These are phyloP conservation scores for Drosophila borealis DNA, from an alignment of 2,888 invertebrate species.

Conservation along the genomic window DNA sequence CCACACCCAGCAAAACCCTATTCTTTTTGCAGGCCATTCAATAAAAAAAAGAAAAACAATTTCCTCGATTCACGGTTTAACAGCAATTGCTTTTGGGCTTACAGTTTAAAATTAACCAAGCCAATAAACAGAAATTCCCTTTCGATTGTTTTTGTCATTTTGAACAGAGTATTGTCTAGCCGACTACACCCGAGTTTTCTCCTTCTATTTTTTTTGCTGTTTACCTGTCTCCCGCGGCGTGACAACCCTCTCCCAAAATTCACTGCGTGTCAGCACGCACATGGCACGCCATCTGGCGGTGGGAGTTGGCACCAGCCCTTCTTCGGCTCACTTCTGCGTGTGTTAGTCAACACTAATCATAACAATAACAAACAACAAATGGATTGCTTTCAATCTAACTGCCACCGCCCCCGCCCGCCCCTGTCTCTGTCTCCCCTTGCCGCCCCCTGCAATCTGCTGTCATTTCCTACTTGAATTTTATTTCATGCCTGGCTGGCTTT, in stretches of 20 bases:
- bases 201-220: neutral
- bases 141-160: no score
- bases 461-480: conserved; percentile 45
- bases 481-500: conserved; percentile 65
- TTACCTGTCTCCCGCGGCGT: conserved; percentile 8
- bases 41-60: no score
- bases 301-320: conserved; percentile 30
- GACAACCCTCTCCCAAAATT: conserved; percentile 14
- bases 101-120: neutral
- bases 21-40: no score
- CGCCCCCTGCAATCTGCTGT: neutral
- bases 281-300: conserved; percentile 55
- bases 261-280: conserved; percentile 55
- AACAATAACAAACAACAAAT: conserved; percentile 51
- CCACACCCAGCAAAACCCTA: no score
- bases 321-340: conserved; percentile 40
- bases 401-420: neutral
- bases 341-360: conserved; percentile 42
- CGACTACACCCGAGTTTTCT: neutral
- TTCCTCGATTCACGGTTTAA: no score
- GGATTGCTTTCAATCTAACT: conserved; percentile 32
- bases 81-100: neutral
- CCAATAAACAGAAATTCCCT: neutral
- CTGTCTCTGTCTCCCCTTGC: neutral
- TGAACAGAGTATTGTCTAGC: neutral